These are phyloP conservation scores for Huso huso DNA, from an alignment of 2,797 vertebrate genomes.

Conservation along the genomic window DNA sequence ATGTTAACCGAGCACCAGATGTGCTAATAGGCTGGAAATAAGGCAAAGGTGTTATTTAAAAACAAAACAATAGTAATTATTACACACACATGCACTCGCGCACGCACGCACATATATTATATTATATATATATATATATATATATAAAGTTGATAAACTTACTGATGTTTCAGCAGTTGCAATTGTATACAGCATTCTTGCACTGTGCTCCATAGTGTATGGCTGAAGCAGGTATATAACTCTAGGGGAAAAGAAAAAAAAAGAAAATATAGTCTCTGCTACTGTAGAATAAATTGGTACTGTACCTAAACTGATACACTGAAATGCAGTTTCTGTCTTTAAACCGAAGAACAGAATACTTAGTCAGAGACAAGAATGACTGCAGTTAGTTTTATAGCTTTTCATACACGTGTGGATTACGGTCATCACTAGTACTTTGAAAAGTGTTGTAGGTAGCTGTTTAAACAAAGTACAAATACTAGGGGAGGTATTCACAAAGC, in stretches of 20 bases:
- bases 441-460: too few relatives aligned
- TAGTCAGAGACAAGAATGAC: too few relatives aligned
- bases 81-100: not conserved
- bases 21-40: constrained; percentile 61
- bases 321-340: too few relatives aligned
- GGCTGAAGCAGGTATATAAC: constrained; percentile 81
- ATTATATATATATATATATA: not conserved
- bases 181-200: constrained; percentile 68
- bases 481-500: too few relatives aligned
- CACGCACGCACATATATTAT: not conserved
- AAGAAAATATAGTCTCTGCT: not conserved
- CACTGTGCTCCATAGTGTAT: constrained; percentile 58
- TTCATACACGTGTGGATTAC: too few relatives aligned
- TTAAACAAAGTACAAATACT: too few relatives aligned
- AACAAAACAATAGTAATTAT: too few relatives aligned
- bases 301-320: not conserved
- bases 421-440: too few relatives aligned
- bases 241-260: constrained; percentile 46
- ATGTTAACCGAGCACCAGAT: constrained; percentile 68
- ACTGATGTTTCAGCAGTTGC: constrained; percentile 76
- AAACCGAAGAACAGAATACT: too few relatives aligned
- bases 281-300: not conserved
- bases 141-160: constrained; percentile 30
- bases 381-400: too few relatives aligned
- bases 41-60: not conserved